Base-by-base conservation (phyloP, 2,113 vertebrate species). In the Paracanthobrama guichenoti region DNA sequence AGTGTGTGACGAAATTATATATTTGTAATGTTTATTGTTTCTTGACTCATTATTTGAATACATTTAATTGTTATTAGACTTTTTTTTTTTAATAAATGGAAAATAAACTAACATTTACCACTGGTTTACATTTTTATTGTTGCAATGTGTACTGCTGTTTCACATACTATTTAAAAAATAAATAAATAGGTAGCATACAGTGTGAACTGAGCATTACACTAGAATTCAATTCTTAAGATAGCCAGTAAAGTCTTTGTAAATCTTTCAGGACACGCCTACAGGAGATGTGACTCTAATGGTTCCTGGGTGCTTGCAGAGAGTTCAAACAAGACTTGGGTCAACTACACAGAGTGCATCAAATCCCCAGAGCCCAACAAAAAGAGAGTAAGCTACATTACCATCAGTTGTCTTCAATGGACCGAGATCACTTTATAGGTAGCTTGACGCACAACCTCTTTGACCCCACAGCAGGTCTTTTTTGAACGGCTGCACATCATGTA, bases 401-500 rank as follows among this genome's bases (percentile, higher is more conserved):
- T 53, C 64, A 59, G 16, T 39, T 12, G 35, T 79, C 55, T 82
- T 48, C 42, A 80, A 12, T 50, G 48, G 48, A 26, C 20, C 1
- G 26, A 46, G 55, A 64, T 76, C 2, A 20, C 42, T 10, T 46
- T 71, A 16, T 60, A 18, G 8, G 6, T 35, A 22, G 1, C 31
- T 35, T 81, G 79, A 81, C 79, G 4, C 4, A 18, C 48, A 13
- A 6, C 1, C 48, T 35, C 79, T 85, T 72, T 82, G 20, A 91
- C 83, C 69, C 59, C 42, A 83, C 93, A 96, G 95, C 91, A 93
- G 88, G 92, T 95, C 20, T 97, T 97, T 92, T 97, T 97, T 84
- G 95, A 97, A 82, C 93, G 95, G 4, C 93, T 97, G 53, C 95
- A 93, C 11, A 22, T 96, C 86, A 95, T 97, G 93, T 97, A 97